Base-by-base conservation (phyloP, 2,113 vertebrate genomes). In the Leptobrachium ailaonicum region DNA sequence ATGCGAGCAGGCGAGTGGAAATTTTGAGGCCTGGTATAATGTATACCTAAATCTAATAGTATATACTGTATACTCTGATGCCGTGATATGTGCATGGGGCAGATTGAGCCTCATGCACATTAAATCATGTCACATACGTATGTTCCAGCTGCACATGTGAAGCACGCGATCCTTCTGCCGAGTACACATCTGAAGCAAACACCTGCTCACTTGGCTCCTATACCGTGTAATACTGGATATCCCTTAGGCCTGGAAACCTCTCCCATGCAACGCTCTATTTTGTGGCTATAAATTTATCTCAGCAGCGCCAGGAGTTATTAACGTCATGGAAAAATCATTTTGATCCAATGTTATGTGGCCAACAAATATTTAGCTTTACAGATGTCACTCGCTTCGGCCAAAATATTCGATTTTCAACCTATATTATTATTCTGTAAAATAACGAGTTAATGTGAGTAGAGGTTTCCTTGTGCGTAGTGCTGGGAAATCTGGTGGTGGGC, bases 161-260 rank as follows among this genome's bases (percentile, higher is more conserved):
- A 32, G 20, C 20, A 32, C 20, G 20, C 20, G 20, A 32, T 32
- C 20, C 20, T 32, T 32, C 20, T 32, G 20, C 20, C 20, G 20
- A 32, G 20, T 32, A 32, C 20, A 32, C 20, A 32, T 32, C 73
- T 4, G 41, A 20, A 83, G 8, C 43, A 40, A 75, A 41, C 73
- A 75, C 73, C 60, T 75, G 73, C 73, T 75, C 60, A 50, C 3
- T 47, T 64, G 40, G 40, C 73, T 66, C 58, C 66, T 75, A 64
- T 75, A 60, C 66, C 73, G 40, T 64, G 66, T 43, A 66, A 66
- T 75, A 40, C 63, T 64, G 63, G n/a, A 47, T 75, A 47, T 64
- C 43, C 42, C 62, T 75, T 45, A 75, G 44, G 73, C 44, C 32
- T 64, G 43, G 32, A 44, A 64, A 32, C 10, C 43, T 41, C 43